Conservation (phyloP, 2,888 invertebrate genomes). For the Cryptocephalus moraei region DNA sequence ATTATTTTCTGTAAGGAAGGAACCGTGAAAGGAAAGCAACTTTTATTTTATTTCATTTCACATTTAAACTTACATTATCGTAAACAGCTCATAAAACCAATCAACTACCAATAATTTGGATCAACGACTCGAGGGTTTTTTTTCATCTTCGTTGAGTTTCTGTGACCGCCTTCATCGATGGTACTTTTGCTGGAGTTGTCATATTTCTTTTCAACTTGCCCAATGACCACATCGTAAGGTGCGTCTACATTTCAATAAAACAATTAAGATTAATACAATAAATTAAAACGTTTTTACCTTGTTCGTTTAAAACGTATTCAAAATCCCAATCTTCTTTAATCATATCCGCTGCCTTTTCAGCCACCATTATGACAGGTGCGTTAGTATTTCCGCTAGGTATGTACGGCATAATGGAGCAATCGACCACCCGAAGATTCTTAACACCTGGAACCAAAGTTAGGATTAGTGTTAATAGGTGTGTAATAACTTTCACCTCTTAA, state of each 20-base stretch:
- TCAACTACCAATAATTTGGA: constrained; percentile 5
- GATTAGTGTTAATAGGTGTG: no score
- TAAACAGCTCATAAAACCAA: neutral
- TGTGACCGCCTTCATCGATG: neutral
- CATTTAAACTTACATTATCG: no score
- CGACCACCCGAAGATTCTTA: constrained; percentile 59
- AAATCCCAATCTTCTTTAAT: constrained; percentile 61
- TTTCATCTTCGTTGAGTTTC: constrained; percentile 2
- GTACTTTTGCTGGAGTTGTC: constrained; percentile 1
- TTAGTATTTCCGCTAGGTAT: constrained; percentile 75
- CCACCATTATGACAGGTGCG: constrained; percentile 75
- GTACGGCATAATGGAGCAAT: constrained; percentile 74
- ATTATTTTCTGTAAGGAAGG: no score
- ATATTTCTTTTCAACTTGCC: neutral
- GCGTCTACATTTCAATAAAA: no score
- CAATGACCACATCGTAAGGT: no score
- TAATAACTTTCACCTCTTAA: no score
- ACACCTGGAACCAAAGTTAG: constrained; percentile 40
- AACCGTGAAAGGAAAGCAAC: no score
- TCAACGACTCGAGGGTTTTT: constrained; percentile 4
- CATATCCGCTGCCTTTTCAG: constrained; percentile 72
- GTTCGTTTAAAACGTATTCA: constrained; percentile 7
- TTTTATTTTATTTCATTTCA: no score
- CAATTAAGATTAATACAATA: no score
- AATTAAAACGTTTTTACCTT: no score